phyloP scores from a whole-genome alignment of 2,113 vertebrate species.

The Corythaeola cristata region DNA sequence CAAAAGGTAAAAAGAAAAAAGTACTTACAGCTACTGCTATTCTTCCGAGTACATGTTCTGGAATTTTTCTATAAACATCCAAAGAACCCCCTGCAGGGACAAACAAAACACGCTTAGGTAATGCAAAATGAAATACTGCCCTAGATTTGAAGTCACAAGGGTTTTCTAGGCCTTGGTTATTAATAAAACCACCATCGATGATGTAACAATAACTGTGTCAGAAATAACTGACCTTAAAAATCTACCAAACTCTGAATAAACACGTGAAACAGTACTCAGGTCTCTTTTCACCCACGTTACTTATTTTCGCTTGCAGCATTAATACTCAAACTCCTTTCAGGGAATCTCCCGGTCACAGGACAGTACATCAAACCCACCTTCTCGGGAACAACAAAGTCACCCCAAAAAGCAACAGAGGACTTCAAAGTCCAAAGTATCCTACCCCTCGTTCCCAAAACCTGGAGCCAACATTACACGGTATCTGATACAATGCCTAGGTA shows the following conservation, averaged over 20 bases:
- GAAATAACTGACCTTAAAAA: conserved; percentile 29
- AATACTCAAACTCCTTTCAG: not conserved
- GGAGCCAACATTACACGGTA: not conserved
- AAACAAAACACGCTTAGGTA: conserved; percentile 24
- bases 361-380: not conserved
- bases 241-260: not conserved
- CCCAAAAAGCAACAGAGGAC: not conserved
- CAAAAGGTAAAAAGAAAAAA: not conserved
- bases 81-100: conserved; percentile 89
- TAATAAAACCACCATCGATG: conserved; percentile 24
- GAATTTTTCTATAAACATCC: conserved; percentile 94
- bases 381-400: not conserved
- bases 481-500: accelerated
- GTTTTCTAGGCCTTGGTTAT: conserved; percentile 1
- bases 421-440: not conserved
- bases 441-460: not conserved
- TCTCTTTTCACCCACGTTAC: not conserved
- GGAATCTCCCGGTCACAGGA: not conserved
- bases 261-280: not conserved
- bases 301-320: not conserved
- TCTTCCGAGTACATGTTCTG: conserved; percentile 92
- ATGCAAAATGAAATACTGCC: conserved; percentile 5
- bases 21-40: conserved; percentile 94
- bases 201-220: not conserved
- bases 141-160: conserved; percentile 21